A percentile compares a stretch with the other conserved stretches of the same genome.
Evolutionary conservation across 2,888 invertebrate species (phyloP).

Genomic region (Drosophila longiperda): DNA sequence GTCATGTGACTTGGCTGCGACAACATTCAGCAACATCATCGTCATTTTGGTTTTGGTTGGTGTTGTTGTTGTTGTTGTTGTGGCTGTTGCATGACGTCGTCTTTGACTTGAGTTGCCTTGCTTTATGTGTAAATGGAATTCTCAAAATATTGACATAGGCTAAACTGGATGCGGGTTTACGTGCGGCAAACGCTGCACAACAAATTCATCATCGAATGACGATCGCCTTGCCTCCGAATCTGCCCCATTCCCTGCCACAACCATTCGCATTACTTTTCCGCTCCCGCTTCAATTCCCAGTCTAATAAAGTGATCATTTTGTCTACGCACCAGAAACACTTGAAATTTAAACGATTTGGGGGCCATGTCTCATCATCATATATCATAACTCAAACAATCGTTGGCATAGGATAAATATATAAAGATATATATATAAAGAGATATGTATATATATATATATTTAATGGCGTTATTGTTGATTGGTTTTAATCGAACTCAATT

Average conservation of each 20-base stretch:
- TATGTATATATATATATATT: slow-evolving; percentile 7
- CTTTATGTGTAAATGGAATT: slow-evolving; percentile 49
- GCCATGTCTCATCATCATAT: neutral
- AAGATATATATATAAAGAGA: neutral
- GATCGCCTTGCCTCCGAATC: neutral
- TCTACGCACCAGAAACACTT: slow-evolving; percentile 26
- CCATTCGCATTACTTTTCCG: neutral
- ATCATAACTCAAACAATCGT: slow-evolving; percentile 39
- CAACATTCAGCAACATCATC: slow-evolving; percentile 47
- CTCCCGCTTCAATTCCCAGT: neutral
- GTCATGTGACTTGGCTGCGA: slow-evolving; percentile 67
- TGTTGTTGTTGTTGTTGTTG: slow-evolving; percentile 9
- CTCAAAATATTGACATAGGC: slow-evolving; percentile 39
- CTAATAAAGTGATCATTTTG: slow-evolving; percentile 5
- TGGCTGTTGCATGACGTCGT: slow-evolving; percentile 45
- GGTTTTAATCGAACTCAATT: slow-evolving; percentile 77
- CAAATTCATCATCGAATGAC: slow-evolving; percentile 12
- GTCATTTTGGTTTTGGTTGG: slow-evolving; percentile 15
- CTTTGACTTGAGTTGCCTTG: slow-evolving; percentile 5
- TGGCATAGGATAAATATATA: slow-evolving; percentile 22
- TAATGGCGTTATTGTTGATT: slow-evolving; percentile 72
- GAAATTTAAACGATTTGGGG: neutral
- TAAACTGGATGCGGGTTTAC: slow-evolving; percentile 9
- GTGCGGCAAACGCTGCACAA: slow-evolving; percentile 9
- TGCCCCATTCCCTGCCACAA: neutral